Conservation (phyloP, 2,888 invertebrate species). For the Celastrina argiolus region DNA sequence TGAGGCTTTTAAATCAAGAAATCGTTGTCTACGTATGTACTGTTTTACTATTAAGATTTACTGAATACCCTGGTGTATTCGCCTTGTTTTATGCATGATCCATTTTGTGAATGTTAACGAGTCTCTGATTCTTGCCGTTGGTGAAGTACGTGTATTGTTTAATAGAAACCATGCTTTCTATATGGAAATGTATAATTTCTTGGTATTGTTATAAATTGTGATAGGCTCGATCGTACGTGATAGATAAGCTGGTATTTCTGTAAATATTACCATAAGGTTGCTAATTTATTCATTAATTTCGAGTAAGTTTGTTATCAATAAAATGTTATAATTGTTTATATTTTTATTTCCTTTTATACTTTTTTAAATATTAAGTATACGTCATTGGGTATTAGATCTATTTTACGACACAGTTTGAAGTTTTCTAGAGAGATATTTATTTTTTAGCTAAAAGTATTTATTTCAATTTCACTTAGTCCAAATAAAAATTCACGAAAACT, state of each 20-base stretch:
- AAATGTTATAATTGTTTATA: constrained; percentile 27
- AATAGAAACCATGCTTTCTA: constrained; percentile 52
- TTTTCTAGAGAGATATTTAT: too few relatives aligned
- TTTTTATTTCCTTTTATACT: constrained; percentile 28
- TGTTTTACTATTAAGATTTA: neutral
- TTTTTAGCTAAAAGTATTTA: too few relatives aligned
- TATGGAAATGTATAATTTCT: constrained; percentile 39
- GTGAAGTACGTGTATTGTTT: constrained; percentile 39
- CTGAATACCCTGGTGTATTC: constrained; percentile 7
- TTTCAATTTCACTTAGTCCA: too few relatives aligned
- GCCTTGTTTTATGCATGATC: constrained; percentile 24
- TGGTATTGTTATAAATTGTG: constrained; percentile 16
- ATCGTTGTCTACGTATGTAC: neutral
- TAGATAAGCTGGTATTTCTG: constrained; percentile 61
- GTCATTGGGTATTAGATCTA: too few relatives aligned
- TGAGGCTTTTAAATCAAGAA: neutral
- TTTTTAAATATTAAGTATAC: too few relatives aligned
- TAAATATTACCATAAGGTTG: constrained; percentile 55
- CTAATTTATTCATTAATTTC: constrained; percentile 43
- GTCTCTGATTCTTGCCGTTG: constrained; percentile 41
- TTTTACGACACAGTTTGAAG: too few relatives aligned
- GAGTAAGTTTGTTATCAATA: constrained; percentile 47
- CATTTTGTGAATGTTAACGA: constrained; percentile 41
- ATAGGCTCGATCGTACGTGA: constrained; percentile 1
- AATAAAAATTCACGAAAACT: too few relatives aligned